A percentile compares a stretch with the other conserved stretches of the same genome.
Evolutionary conservation across 1,140 invertebrate genomes (phyloP).

Genomic region (Bilobella aurantiaca): DNA sequence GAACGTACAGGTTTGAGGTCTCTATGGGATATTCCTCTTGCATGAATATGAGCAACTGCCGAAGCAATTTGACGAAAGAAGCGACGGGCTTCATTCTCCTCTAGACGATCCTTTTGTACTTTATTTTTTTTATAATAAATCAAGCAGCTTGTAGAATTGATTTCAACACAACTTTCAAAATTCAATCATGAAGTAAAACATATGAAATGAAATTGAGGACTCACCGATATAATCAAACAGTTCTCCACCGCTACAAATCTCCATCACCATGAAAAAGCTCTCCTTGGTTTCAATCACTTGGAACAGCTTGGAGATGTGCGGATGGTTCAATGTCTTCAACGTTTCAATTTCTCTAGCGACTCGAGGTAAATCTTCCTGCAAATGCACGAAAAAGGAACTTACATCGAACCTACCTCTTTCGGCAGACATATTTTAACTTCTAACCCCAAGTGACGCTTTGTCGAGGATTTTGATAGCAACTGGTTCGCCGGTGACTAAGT

Average conservation of each 20-base stretch:
- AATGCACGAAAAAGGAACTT: neutral
- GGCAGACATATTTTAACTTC: constrained; percentile 26
- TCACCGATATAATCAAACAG: constrained; percentile 70
- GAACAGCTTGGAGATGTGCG: constrained; percentile 72
- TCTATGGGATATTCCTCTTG: constrained; percentile 62
- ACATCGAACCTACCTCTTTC: neutral
- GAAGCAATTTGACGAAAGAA: constrained; percentile 70
- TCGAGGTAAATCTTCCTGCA: constrained; percentile 63
- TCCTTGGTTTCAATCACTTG: constrained; percentile 67
- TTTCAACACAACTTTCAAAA: too few relatives aligned
- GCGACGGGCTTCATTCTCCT: constrained; percentile 56
- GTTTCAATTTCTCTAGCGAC: constrained; percentile 70
- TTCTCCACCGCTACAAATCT: constrained; percentile 74
- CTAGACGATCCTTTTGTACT: constrained; percentile 58
- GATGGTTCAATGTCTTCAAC: constrained; percentile 64
- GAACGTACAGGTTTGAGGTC: constrained; percentile 66
- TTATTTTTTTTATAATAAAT: constrained; percentile 16
- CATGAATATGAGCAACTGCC: constrained; percentile 66
- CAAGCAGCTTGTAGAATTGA: neutral
- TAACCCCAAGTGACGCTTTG: constrained; percentile 59
- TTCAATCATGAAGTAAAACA: too few relatives aligned
- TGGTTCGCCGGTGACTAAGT: constrained; percentile 64
- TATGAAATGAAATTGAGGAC: constrained; percentile 19
- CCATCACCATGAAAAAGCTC: constrained; percentile 60
- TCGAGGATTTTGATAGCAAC: constrained; percentile 82